Base-by-base conservation (phyloP, 1,140 invertebrate genomes). In the Vanessa tameamea region DNA sequence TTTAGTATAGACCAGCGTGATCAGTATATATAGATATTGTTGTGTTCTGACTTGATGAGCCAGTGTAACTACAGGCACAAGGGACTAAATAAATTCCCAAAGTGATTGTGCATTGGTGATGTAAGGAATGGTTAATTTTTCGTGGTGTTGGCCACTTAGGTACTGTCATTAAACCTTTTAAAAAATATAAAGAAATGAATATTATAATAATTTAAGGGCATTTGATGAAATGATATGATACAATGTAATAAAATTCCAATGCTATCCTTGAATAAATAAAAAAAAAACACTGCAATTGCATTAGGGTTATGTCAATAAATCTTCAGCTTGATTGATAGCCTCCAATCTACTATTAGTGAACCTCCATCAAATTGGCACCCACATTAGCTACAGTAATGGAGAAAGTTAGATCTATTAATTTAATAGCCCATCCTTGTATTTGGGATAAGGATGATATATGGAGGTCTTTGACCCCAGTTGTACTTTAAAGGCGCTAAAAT, bases 331-430 rank as follows among this genome's bases (percentile, higher is more conserved):
- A 86, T 85, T 83, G 83, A 86, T 86, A 79, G 72, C 64, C 59
- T 74, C 69, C 83, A 83, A 84, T 83, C 77, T 80, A 76, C 82
- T 86, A 86, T 83, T 84, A 85, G 85, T 76, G 69, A 71, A 72
- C 75, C 72, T 68, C 72, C 64, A 66, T 73, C 72, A 67, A 59
- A 57, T 31, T 47, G 16, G 20, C 55, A 31, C 72, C 72, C 69
- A 72, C 72, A 76, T 81, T 80, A 80, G 78, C 75, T 77, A 64
- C 73, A 68, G 68, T 82, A 82, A 82, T 80, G 78, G 74, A 53
- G 51, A 61, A 73, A 68, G 66, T 69, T 59, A 53, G 66, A 69
- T 50, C 37, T 47, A 26, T 59, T 69, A 69, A 57, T 69, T 69
- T 69, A 69, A 69, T 69, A 55, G 55, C 53, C 66, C 12, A 23